These are phyloP conservation scores for Mus spicilegus DNA, from an alignment of 2,113 vertebrate genomes.

Conservation along the genomic window DNA sequence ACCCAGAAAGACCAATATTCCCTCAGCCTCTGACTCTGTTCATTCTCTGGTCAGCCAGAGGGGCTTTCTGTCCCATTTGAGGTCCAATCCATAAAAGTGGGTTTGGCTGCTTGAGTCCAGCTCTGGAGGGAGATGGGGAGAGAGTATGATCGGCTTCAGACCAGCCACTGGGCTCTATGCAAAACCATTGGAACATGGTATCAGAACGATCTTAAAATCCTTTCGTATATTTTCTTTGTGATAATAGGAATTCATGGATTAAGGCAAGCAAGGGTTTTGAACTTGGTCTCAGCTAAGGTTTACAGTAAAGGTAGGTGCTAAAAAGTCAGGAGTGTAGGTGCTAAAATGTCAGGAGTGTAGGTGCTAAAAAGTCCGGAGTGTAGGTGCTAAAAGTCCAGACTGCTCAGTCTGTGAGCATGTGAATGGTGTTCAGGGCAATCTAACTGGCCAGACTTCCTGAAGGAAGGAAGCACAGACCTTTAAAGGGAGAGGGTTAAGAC, in stretches of 20 bases:
- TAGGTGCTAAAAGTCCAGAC: not conserved
- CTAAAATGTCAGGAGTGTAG: not conserved
- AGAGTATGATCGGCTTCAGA: not conserved
- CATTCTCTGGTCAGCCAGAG: not conserved
- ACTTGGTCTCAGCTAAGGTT: not conserved
- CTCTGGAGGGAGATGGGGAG: not conserved
- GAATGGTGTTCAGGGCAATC: not conserved
- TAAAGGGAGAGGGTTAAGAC: not conserved
- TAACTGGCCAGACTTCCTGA: not conserved
- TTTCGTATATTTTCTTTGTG: slow-evolving; percentile 22
- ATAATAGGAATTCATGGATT: not conserved
- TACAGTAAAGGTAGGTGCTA: not conserved
- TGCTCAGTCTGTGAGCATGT: not conserved
- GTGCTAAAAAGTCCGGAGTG: not conserved
- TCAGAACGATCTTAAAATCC: not conserved
- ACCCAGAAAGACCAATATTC: not conserved
- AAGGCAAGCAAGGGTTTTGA: not conserved
- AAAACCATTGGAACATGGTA: not conserved
- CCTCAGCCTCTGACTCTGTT: not conserved
- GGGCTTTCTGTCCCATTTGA: not conserved
- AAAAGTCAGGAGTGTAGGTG: not conserved
- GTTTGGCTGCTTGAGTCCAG: not conserved
- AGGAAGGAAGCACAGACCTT: not conserved
- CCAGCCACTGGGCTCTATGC: not conserved
- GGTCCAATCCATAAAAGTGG: not conserved